Conservation (phyloP, 2,888 invertebrate species). For the Conchocele bisecta region DNA sequence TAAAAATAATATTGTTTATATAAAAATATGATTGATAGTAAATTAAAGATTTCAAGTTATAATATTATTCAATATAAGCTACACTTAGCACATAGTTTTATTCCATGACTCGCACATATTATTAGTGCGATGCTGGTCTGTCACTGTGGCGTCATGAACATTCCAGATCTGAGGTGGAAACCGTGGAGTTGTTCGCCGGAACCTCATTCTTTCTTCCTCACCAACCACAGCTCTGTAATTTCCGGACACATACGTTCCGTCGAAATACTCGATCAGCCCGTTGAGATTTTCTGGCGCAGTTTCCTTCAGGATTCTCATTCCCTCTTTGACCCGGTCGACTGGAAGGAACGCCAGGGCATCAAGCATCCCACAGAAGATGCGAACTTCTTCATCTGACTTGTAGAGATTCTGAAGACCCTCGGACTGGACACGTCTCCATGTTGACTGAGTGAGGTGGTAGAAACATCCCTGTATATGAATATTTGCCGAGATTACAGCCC, state of each 20-base stretch:
- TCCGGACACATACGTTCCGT: constrained; percentile 16
- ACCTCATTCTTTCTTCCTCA: constrained; percentile 1
- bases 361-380: constrained; percentile 27
- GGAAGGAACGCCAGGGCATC: constrained; percentile 35
- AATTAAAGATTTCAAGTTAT: too few species aligned
- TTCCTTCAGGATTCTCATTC: constrained; percentile 9
- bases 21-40: too few species aligned
- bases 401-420: constrained; percentile 9
- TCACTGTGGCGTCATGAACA: constrained; percentile 26
- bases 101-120: constrained; percentile 41
- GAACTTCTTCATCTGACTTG: background rate
- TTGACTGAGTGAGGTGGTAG: constrained; percentile 41
- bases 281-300: background rate
- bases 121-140: constrained; percentile 27
- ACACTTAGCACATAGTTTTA: too few species aligned
- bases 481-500: background rate
- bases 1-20: too few species aligned
- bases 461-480: constrained; percentile 36
- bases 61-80: too few species aligned
- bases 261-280: constrained; percentile 19
- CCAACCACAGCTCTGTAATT: constrained; percentile 9
- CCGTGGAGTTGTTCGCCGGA: constrained; percentile 18
- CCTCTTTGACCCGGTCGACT: constrained; percentile 16
- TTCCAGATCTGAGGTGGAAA: constrained; percentile 28
- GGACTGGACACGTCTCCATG: constrained; percentile 27